Evolutionary conservation across 2,113 vertebrate species (phyloP).

Genomic region (Paradisaea rubra): DNA sequence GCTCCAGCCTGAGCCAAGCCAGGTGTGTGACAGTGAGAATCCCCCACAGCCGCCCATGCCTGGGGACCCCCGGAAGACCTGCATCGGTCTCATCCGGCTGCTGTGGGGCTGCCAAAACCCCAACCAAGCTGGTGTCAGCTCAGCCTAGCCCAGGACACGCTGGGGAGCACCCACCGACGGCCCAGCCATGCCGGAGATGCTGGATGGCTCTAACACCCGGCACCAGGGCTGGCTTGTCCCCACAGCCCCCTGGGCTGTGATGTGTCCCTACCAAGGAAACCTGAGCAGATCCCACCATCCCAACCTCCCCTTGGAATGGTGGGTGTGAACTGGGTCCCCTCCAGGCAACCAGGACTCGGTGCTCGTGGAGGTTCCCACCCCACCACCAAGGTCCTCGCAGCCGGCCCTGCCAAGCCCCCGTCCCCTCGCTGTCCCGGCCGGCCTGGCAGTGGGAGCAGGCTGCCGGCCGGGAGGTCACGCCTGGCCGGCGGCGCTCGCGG

Average conservation of each 20-base stretch:
- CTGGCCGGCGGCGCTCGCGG: not conserved
- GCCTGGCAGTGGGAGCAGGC: not conserved
- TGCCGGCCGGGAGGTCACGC: not conserved
- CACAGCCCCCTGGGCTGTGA: not conserved
- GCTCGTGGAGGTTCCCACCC: accelerated
- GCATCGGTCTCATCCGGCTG: accelerated
- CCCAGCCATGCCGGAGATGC: not conserved
- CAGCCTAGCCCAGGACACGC: not conserved
- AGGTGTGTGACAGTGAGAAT: not conserved
- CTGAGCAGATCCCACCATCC: not conserved
- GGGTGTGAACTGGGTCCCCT: no score
- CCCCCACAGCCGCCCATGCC: not conserved
- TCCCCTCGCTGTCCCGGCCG: not conserved
- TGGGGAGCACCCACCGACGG: not conserved
- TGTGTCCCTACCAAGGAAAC: not conserved
- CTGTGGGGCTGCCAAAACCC: not conserved
- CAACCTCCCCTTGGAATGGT: accelerated
- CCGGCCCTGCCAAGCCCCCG: accelerated
- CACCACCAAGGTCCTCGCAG: accelerated
- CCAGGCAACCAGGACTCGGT: not conserved
- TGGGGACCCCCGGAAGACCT: accelerated
- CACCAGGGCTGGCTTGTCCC: not conserved
- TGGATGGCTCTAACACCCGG: not conserved
- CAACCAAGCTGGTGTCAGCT: not conserved
- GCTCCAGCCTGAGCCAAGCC: not conserved